A percentile compares a stretch with the other conserved stretches of the same genome.
Evolutionary conservation across 2,888 invertebrate genomes (phyloP).

Genomic region (Acanthosepion lycidas): DNA sequence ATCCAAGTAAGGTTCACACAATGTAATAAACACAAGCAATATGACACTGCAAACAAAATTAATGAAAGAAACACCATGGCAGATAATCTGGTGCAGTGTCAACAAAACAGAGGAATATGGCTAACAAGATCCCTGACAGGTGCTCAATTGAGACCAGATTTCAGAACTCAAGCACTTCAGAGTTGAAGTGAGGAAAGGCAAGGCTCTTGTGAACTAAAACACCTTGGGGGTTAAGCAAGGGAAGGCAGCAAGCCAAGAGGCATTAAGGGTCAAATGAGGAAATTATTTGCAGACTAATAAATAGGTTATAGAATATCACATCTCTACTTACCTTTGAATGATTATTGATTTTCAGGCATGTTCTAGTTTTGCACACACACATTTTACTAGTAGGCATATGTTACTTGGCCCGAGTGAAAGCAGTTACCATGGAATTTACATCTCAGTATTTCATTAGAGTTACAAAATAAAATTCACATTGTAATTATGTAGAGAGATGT

Average conservation of each 20-base stretch:
- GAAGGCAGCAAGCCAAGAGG: background rate
- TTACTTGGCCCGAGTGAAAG: too few relatives aligned
- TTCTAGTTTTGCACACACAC: background rate
- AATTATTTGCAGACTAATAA: background rate
- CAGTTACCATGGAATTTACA: too few relatives aligned
- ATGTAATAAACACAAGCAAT: background rate
- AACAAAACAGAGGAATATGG: background rate
- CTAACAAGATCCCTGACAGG: background rate
- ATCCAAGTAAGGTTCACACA: background rate
- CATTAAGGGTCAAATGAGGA: background rate
- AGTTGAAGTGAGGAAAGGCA: background rate
- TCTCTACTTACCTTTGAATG: background rate
- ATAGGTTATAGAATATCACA: background rate
- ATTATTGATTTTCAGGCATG: background rate
- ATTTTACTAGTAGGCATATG: too few relatives aligned
- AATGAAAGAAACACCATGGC: background rate
- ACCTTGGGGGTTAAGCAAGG: background rate
- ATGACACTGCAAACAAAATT: background rate
- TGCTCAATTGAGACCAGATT: background rate
- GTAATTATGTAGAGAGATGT: too few relatives aligned
- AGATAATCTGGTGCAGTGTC: background rate
- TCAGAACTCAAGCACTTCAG: background rate
- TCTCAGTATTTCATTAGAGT: too few relatives aligned
- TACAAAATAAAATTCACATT: too few relatives aligned
- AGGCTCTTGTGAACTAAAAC: background rate